Percentiles rank a stretch among this genome's conserved stretches.
phyloP scores from a whole-genome alignment of 2,113 vertebrate species.

The Lamprotornis superbus region DNA sequence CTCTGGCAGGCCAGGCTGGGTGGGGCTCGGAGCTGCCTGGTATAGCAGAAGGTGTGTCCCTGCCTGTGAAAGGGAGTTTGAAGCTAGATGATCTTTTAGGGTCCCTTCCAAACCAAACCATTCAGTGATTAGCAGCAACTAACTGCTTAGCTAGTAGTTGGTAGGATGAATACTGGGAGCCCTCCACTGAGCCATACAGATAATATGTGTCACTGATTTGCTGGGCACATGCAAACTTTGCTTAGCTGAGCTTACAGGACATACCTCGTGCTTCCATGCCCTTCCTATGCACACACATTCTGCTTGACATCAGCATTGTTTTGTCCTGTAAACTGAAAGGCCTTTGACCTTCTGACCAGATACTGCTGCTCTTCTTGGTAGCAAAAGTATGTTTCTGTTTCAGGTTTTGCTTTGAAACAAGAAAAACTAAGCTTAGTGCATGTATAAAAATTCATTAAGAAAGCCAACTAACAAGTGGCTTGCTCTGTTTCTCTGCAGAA shows the following conservation, averaged over 20 bases:
- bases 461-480: background rate
- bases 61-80: background rate
- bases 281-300: background rate
- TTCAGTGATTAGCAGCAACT: background rate
- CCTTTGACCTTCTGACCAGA: background rate
- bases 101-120: background rate
- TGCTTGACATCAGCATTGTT: background rate
- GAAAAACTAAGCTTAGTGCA: background rate
- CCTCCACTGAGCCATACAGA: background rate
- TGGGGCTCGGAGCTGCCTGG: background rate
- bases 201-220: background rate
- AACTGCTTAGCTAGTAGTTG: background rate
- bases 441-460: background rate
- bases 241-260: background rate
- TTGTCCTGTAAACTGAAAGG: background rate
- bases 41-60: background rate
- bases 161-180: background rate
- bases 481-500: background rate
- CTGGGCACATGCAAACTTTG: background rate
- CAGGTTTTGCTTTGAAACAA: background rate
- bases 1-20: background rate
- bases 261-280: accelerated
- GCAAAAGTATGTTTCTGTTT: background rate
- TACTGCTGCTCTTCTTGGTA: background rate
- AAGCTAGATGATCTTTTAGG: background rate